Percentiles rank a stretch among this genome's conserved stretches.
These are phyloP conservation scores for Noctua janthe DNA, from an alignment of 2,888 invertebrate species.

Conservation along the genomic window DNA sequence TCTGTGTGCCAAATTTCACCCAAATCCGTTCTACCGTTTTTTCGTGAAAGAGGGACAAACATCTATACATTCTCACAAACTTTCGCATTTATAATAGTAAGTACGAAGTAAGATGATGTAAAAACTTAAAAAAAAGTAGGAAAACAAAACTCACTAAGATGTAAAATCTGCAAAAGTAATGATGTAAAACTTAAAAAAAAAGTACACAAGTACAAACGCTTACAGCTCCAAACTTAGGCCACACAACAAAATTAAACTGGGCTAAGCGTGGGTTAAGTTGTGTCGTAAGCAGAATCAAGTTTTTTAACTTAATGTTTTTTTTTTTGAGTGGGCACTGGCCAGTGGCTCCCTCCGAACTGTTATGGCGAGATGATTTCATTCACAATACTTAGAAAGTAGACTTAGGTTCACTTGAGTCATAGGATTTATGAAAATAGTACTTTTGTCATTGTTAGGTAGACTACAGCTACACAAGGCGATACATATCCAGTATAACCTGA, in stretches of 20 bases:
- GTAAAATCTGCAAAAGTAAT: no score
- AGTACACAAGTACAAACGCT: slow-evolving; percentile 20
- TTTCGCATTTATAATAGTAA: no score
- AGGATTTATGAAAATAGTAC: not conserved
- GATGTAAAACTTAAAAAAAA: not conserved
- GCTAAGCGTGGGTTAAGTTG: slow-evolving; percentile 81
- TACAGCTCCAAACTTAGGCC: slow-evolving; percentile 66
- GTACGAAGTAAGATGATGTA: not conserved
- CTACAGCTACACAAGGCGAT: no score
- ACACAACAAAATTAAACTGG: slow-evolving; percentile 71
- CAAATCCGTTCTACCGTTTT: no score
- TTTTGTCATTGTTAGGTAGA: not conserved
- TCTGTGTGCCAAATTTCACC: no score
- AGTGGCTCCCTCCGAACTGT: slow-evolving; percentile 63
- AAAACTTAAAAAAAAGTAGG: not conserved
- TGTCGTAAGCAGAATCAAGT: slow-evolving; percentile 81
- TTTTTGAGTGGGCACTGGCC: slow-evolving; percentile 77
- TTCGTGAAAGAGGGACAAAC: no score
- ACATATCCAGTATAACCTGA: no score
- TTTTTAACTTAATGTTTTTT: slow-evolving; percentile 77
- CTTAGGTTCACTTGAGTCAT: not conserved
- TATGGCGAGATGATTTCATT: slow-evolving; percentile 67
- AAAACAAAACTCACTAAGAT: no score
- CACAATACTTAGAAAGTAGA: slow-evolving; percentile 61
- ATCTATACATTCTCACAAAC: no score